A percentile compares a stretch with the other conserved stretches of the same genome.
These are phyloP conservation scores for Nycteola revayana DNA, from an alignment of 2,888 invertebrate genomes.

Conservation along the genomic window DNA sequence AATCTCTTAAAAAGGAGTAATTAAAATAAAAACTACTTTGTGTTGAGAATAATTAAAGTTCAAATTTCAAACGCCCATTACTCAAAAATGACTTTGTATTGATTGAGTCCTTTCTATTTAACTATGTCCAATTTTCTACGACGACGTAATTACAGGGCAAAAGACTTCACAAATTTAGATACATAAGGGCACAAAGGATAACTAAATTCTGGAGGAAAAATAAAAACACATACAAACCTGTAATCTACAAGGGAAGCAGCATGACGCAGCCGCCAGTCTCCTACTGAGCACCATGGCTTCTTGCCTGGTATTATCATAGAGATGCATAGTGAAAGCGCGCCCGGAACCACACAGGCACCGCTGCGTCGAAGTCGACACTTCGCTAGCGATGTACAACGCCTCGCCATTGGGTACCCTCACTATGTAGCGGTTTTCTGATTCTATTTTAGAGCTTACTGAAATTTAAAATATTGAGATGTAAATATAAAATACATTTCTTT, in stretches of 20 bases:
- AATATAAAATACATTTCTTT: no score
- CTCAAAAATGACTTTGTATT: no score
- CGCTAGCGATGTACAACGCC: conserved; percentile 88
- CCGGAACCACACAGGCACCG: conserved; percentile 87
- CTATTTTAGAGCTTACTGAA: conserved; percentile 82
- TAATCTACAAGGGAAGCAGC: conserved; percentile 87
- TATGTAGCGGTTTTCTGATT: conserved; percentile 88
- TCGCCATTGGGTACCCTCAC: conserved; percentile 88
- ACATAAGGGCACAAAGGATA: no score
- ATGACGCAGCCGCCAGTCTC: conserved; percentile 86
- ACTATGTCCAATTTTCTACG: no score
- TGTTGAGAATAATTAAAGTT: no score
- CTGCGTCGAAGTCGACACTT: conserved; percentile 83
- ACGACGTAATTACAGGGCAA: no score
- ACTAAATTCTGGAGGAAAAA: no score
- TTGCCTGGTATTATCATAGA: conserved; percentile 91
- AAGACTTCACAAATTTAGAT: no score
- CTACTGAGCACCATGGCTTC: conserved; percentile 89
- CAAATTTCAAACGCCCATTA: no score
- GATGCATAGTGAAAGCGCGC: conserved; percentile 88
- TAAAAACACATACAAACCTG: conserved; percentile 78
- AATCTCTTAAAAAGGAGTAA: no score
- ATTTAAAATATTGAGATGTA: not conserved
- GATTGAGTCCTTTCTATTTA: no score
- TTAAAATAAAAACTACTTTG: no score